Evolutionary conservation across 2,888 invertebrate species (phyloP).

Genomic region (Cataglyphis albicans): DNA sequence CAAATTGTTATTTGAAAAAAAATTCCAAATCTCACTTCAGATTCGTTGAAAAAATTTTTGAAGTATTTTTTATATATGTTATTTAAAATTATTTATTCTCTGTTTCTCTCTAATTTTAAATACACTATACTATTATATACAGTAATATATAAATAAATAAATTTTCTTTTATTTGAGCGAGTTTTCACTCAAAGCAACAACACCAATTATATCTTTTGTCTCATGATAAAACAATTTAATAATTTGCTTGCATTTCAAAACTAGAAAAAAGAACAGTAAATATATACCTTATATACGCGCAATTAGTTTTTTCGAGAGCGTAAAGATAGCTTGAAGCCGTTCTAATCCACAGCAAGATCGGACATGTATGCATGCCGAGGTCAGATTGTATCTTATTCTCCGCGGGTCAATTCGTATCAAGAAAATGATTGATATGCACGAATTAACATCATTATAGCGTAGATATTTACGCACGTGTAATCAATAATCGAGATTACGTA

Average conservation of each 20-base stretch:
- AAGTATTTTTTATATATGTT: neutral
- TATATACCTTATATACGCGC: slow-evolving; percentile 2
- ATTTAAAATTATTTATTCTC: neutral
- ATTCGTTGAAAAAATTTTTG: too few relatives aligned
- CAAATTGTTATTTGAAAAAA: neutral
- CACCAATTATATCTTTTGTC: neutral
- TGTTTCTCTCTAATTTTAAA: neutral
- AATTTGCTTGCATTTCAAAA: neutral
- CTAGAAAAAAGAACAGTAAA: neutral
- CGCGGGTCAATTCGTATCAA: slow-evolving; percentile 4
- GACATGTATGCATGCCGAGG: neutral
- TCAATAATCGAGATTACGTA: neutral
- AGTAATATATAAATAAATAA: neutral
- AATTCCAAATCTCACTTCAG: neutral
- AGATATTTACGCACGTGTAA: neutral
- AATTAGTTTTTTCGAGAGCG: slow-evolving; percentile 34
- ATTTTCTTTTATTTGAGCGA: neutral
- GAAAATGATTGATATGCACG: slow-evolving; percentile 16
- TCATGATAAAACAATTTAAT: neutral
- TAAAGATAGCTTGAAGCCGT: slow-evolving; percentile 9
- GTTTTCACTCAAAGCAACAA: neutral
- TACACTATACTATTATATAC: neutral
- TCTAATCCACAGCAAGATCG: neutral
- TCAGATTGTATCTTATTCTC: neutral
- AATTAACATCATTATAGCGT: slow-evolving; percentile 12